Percentiles rank a stretch among this genome's conserved stretches.
phyloP scores from a whole-genome alignment of 2,888 invertebrate species.

The Ormyrus rosae region DNA sequence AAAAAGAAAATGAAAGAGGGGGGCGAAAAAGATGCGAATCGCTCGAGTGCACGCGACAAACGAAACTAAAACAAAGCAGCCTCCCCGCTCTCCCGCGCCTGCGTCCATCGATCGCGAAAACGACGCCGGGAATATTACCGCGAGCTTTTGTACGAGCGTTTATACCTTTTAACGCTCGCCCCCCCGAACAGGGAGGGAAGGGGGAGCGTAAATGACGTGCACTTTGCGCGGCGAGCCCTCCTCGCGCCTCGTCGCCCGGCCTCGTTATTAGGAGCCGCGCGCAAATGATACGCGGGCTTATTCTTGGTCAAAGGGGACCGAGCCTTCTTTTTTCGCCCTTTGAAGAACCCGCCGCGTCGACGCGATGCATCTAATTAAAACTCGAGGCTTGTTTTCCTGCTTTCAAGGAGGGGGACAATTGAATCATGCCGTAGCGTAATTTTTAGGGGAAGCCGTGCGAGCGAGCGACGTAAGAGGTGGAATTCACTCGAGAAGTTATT shows the following conservation, averaged over 20 bases:
- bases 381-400: not conserved
- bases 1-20: conserved; percentile 17
- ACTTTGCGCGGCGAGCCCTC: not conserved
- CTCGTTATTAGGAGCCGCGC: not conserved
- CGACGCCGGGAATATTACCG: not conserved
- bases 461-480: too few species aligned
- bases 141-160: not conserved
- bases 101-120: not conserved
- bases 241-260: not conserved
- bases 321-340: not conserved
- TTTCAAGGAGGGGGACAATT: too few species aligned
- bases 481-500: too few species aligned
- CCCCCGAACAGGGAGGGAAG: not conserved
- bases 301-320: not conserved
- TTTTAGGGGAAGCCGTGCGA: too few species aligned
- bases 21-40: not conserved
- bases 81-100: not conserved
- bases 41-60: conserved; percentile 42
- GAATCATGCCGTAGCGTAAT: too few species aligned
- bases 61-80: conserved; percentile 43
- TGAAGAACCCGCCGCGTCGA: not conserved
- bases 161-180: conserved; percentile 5
- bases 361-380: conserved; percentile 30
- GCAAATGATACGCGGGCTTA: not conserved
- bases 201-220: not conserved